These are phyloP conservation scores for Drosophila quasianomalipes DNA, from an alignment of 2,888 invertebrate species.

Conservation along the genomic window DNA sequence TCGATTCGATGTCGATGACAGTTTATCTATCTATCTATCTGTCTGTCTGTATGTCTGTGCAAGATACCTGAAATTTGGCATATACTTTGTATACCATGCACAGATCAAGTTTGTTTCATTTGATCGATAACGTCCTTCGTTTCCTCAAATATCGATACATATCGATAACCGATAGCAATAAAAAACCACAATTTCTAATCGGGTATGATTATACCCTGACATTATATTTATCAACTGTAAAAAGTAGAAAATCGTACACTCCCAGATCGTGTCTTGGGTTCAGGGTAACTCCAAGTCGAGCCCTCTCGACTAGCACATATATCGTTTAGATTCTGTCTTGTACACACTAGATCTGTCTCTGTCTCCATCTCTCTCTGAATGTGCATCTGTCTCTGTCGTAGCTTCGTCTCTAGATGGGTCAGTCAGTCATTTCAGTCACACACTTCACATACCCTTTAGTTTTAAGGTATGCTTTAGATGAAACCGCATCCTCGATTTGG, in stretches of 20 bases:
- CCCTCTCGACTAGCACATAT: not conserved
- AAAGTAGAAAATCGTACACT: not conserved
- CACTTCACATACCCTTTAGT: conserved; percentile 57
- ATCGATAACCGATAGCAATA: not conserved
- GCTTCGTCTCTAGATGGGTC: conserved; percentile 24
- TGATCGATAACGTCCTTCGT: not conserved
- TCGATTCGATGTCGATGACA: not conserved
- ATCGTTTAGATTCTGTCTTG: not conserved
- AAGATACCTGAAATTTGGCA: not conserved
- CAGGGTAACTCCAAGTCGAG: not conserved
- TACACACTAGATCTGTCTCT: not conserved
- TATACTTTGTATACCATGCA: not conserved
- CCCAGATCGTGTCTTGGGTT: not conserved
- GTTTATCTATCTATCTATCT: not conserved
- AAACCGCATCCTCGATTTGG: conserved; percentile 69
- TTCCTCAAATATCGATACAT: not conserved
- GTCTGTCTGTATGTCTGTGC: not conserved
- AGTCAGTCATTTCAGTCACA: conserved; percentile 22
- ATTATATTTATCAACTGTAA: not conserved
- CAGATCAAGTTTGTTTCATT: not conserved
- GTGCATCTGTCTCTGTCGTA: not conserved
- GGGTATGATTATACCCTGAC: not conserved
- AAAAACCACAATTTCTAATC: not conserved
- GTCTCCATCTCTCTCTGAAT: not conserved
- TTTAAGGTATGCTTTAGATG: conserved; percentile 51